Base-by-base conservation (phyloP, 2,797 vertebrate genomes). In the Melopsittacus undulatus region DNA sequence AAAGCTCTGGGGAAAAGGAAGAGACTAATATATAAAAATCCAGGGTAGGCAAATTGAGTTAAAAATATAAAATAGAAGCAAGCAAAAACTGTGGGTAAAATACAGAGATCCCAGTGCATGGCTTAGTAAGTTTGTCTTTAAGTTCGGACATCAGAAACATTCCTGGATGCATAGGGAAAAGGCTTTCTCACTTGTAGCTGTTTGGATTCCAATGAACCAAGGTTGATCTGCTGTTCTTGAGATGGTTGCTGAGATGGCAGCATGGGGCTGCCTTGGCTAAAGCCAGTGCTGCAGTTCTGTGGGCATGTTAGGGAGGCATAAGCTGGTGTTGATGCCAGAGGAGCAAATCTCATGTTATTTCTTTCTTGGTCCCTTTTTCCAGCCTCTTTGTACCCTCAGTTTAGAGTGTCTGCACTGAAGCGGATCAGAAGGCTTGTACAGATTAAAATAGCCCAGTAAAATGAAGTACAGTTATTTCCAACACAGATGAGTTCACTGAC, bases 381-480 rank as follows among this genome's bases (percentile, higher is more conserved):
- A 77, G 27, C 51, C 16, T 43, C 2, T n/a, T 83, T 26, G 6
- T 30, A 54, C 18, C 14, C n/a, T 72, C 0, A 45, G 16, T 69
- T 85, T 81, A 1, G 0, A 12, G 0, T 0, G 2, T 20, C 61
- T 83, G 68, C 0, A 0, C 74, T 51, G 66, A 80, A 9, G 56
- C n/a, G 61, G 6, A 7, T 42, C 20, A 69, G 36, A 61, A 69
- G 21, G 32, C 54, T 74, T 42, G 27, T n/a, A 36, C 19, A 5
- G 30, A 48, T 51, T 27, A 64, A 56, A 90, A 78, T 7, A 81
- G 15, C 57, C 48, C 43, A 32, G 17, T 43, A 40, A 54, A 63
- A 48, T n/a, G 26, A 45, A 27, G 6, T 27, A 62, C 5, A 23
- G 30, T 64, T 76, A 27, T 34, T 63, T 87, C 73, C 27, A 67